Evolutionary conservation across 2,888 invertebrate genomes (phyloP).

Genomic region (Eubasilissa splendida): DNA sequence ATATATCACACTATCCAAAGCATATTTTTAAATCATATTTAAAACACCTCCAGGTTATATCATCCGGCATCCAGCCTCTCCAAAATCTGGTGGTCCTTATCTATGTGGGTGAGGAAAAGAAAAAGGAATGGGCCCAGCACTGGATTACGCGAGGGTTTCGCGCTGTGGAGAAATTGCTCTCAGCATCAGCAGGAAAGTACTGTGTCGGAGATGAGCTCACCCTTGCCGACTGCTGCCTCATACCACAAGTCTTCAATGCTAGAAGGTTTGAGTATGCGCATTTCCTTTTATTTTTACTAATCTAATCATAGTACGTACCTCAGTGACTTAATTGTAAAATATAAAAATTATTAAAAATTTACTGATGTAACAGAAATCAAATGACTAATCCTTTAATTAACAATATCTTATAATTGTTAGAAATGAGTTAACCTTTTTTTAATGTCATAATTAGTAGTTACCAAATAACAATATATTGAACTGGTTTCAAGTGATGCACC

Average conservation of each 20-base stretch:
- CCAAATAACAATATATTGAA: too few species aligned
- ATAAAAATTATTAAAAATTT: not conserved
- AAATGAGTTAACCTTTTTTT: too few species aligned
- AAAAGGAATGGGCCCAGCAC: conserved; percentile 93
- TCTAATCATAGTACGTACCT: not conserved
- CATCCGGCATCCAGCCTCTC: conserved; percentile 95
- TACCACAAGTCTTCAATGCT: conserved; percentile 97
- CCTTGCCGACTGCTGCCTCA: conserved; percentile 94
- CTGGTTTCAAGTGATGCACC: too few species aligned
- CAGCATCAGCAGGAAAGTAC: conserved; percentile 89
- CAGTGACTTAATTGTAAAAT: too few species aligned
- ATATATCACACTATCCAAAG: not conserved
- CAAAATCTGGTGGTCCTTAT: conserved; percentile 93
- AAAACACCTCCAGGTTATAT: conserved; percentile 75
- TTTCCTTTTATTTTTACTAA: not conserved
- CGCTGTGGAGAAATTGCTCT: conserved; percentile 90
- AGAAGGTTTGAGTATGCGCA: conserved; percentile 75
- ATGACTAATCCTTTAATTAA: not conserved
- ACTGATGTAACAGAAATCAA: not conserved
- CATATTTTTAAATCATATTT: not conserved
- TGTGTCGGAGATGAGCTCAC: conserved; percentile 95
- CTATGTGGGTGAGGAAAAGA: conserved; percentile 90
- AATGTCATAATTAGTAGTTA: too few species aligned
- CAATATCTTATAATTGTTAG: too few species aligned
- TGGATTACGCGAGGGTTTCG: conserved; percentile 93